These are phyloP conservation scores for Rhagophthalmus giganteus DNA, from an alignment of 2,888 invertebrate species.

Conservation along the genomic window DNA sequence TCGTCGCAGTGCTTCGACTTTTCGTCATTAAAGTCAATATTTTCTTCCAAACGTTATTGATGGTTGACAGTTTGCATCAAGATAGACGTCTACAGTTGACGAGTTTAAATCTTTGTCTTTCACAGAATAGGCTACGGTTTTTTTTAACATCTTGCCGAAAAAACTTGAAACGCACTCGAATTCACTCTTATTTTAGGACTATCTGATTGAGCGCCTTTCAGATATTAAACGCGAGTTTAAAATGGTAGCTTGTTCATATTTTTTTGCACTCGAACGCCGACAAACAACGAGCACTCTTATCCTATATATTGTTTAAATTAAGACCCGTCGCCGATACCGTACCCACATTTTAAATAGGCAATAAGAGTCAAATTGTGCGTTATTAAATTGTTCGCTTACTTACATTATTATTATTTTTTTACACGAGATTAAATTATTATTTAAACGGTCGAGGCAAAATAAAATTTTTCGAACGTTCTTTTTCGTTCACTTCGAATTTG, in stretches of 20 bases:
- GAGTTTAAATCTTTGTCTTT: conserved; percentile 49
- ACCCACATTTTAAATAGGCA: too few species aligned
- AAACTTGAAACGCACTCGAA: conserved; percentile 35
- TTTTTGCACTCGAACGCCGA: conserved; percentile 10
- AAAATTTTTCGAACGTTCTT: too few species aligned
- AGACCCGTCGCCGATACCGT: too few species aligned
- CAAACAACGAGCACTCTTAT: conserved; percentile 14
- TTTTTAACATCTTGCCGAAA: conserved; percentile 34
- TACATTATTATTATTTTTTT: too few species aligned
- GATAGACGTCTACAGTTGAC: conserved; percentile 50
- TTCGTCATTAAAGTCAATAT: conserved; percentile 35
- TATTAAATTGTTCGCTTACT: too few species aligned
- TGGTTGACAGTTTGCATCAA: conserved; percentile 53
- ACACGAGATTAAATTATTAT: too few species aligned
- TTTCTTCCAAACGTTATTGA: conserved; percentile 48
- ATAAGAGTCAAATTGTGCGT: too few species aligned
- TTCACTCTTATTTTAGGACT: conserved; percentile 34
- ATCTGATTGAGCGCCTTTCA: conserved; percentile 32
- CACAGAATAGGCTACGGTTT: conserved; percentile 37
- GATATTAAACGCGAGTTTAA: conserved; percentile 30
- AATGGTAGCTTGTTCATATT: conserved; percentile 17
- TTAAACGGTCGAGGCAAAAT: too few species aligned
- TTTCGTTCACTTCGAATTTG: too few species aligned
- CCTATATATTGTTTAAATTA: too few species aligned
- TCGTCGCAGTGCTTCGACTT: conserved; percentile 7